Evolutionary conservation across 2,888 invertebrate species (phyloP).

Genomic region (Crocallis elinguaria): DNA sequence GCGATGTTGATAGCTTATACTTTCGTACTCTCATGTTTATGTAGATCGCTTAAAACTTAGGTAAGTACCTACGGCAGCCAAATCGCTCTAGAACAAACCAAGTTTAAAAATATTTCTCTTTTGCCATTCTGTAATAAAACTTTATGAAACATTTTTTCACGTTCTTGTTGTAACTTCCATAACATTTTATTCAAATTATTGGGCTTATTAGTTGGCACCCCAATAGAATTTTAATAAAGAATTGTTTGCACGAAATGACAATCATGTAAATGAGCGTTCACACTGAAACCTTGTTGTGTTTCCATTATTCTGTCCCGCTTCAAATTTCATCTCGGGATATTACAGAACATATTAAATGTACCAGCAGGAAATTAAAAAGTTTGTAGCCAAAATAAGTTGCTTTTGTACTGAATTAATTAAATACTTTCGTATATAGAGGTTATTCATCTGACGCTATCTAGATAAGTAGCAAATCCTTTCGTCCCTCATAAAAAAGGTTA

Average conservation of each 20-base stretch:
- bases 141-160: too few relatives aligned
- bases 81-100: too few relatives aligned
- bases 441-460: too few relatives aligned
- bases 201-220: not conserved
- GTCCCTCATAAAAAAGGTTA: constrained; percentile 1
- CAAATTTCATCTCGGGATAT: not conserved
- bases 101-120: too few relatives aligned
- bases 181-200: not conserved
- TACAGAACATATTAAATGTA: not conserved
- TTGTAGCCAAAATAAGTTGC: not conserved
- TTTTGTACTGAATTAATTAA: not conserved
- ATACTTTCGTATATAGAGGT: too few relatives aligned
- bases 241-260: too few relatives aligned
- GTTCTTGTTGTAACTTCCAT: too few relatives aligned
- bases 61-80: not conserved
- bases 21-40: not conserved
- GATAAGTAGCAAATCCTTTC: not conserved
- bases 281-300: not conserved
- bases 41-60: not conserved
- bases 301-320: not conserved
- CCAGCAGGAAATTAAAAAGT: not conserved
- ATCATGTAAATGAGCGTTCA: too few relatives aligned
- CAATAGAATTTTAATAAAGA: too few relatives aligned
- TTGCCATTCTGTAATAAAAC: too few relatives aligned
- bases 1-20: not conserved